These are phyloP conservation scores for Melanerpes aurifrons DNA, from an alignment of 2,113 vertebrate species.

Conservation along the genomic window DNA sequence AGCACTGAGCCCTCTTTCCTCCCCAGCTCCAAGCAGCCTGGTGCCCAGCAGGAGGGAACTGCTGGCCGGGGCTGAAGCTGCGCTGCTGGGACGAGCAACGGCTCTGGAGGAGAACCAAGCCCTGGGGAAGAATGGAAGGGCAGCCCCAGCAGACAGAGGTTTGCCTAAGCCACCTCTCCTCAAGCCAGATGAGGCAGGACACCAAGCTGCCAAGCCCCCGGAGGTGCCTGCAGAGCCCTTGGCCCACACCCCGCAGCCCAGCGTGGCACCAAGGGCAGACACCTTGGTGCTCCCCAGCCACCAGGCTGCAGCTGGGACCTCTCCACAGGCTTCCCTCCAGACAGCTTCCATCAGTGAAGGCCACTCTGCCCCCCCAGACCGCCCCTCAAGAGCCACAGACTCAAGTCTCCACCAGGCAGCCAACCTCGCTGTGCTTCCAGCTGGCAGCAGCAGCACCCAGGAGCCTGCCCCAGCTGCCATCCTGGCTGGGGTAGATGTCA, in stretches of 20 bases:
- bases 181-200: too few relatives aligned
- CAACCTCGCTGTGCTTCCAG: rapidly evolving
- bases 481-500: background rate
- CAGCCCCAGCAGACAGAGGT: background rate
- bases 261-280: rapidly evolving
- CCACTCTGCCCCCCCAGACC: too few relatives aligned
- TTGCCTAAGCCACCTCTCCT: background rate
- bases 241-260: rapidly evolving
- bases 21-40: background rate
- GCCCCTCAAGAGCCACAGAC: background rate
- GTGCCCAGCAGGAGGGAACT: rapidly evolving
- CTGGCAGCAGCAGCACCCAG: rapidly evolving
- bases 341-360: rapidly evolving
- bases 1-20: background rate
- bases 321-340: background rate
- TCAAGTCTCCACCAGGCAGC: rapidly evolving
- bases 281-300: rapidly evolving
- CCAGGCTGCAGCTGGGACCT: rapidly evolving
- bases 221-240: rapidly evolving
- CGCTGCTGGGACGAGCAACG: rapidly evolving
- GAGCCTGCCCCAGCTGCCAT: rapidly evolving
- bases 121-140: rapidly evolving
- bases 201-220: background rate
- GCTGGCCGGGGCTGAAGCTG: rapidly evolving
- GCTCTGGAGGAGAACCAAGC: rapidly evolving